Evolutionary conservation across 2,888 invertebrate species (phyloP).

Genomic region (Epinotia brunnichana): DNA sequence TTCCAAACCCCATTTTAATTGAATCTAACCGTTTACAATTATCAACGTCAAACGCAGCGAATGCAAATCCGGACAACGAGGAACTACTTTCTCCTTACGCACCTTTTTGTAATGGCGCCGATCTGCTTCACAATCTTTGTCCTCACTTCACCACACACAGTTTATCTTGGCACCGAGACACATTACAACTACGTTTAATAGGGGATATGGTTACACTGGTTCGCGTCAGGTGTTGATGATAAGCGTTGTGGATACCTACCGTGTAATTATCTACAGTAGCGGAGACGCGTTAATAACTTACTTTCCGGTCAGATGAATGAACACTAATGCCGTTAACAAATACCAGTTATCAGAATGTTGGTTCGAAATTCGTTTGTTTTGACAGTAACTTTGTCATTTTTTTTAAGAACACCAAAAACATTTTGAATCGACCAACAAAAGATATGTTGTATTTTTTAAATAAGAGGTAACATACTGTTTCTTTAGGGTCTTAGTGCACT

Average conservation of each 20-base stretch:
- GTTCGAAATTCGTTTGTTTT: neutral
- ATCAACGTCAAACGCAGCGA: neutral
- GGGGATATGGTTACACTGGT: neutral
- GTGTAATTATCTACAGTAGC: conserved; percentile 9
- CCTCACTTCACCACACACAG: neutral
- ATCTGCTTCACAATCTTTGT: neutral
- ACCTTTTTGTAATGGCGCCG: neutral
- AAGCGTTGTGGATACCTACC: neutral
- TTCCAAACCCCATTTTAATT: neutral
- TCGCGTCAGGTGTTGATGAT: neutral
- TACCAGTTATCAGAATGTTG: neutral
- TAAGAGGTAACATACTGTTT: neutral
- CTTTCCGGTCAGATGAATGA: conserved; percentile 3
- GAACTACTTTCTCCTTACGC: conserved; percentile 13
- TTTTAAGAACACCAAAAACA: neutral
- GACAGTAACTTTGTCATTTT: neutral
- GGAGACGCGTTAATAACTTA: neutral
- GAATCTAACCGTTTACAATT: neutral
- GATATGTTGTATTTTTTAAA: neutral
- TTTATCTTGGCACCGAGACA: neutral
- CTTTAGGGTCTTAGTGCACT: too few relatives aligned
- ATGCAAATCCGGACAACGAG: conserved; percentile 8
- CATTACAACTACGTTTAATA: too few relatives aligned
- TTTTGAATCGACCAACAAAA: neutral
- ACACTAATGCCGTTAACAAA: neutral